A percentile compares a stretch with the other conserved stretches of the same genome.
phyloP scores from a whole-genome alignment of 1,140 invertebrate species.

The Ditylenchus dipsaci region DNA sequence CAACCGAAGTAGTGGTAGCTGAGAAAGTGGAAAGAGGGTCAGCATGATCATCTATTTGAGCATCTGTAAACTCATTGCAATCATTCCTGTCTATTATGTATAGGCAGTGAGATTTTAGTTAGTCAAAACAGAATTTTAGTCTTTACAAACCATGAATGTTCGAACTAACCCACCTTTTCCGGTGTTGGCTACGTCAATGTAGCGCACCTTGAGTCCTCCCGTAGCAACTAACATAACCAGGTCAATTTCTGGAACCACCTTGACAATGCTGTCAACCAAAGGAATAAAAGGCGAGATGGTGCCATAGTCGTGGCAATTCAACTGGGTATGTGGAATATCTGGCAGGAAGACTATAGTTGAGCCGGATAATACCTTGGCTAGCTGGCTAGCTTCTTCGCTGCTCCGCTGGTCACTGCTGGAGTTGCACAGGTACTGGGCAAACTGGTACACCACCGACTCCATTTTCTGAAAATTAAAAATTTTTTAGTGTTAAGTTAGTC shows the following conservation, averaged over 20 bases:
- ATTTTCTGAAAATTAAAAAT: slow-evolving; percentile 46
- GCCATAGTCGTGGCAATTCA: slow-evolving; percentile 55
- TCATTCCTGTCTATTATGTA: too few relatives aligned
- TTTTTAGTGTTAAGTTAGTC: not conserved
- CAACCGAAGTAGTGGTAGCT: not conserved
- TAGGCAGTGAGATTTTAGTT: too few relatives aligned
- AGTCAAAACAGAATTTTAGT: too few relatives aligned
- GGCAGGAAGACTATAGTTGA: slow-evolving; percentile 53
- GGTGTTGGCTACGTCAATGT: slow-evolving; percentile 16
- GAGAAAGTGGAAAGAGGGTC: too few relatives aligned
- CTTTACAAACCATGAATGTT: not conserved
- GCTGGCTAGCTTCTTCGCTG: slow-evolving; percentile 19
- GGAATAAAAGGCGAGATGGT: slow-evolving; percentile 53
- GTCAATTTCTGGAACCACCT: slow-evolving; percentile 48
- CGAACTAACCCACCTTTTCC: slow-evolving; percentile 12
- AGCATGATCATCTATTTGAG: too few relatives aligned
- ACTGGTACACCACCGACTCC: slow-evolving; percentile 49
- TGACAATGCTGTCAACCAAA: slow-evolving; percentile 39
- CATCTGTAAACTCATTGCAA: too few relatives aligned
- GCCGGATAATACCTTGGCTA: slow-evolving; percentile 33
- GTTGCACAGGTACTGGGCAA: slow-evolving; percentile 27
- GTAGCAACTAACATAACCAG: slow-evolving; percentile 48
- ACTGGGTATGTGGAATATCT: slow-evolving; percentile 53
- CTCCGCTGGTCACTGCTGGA: not conserved
- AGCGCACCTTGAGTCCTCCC: slow-evolving; percentile 51